Evolutionary conservation across 2,888 invertebrate genomes (phyloP), one percentile per base, ranked within the genome.

Genomic region (Masnerella sp.): DNA sequence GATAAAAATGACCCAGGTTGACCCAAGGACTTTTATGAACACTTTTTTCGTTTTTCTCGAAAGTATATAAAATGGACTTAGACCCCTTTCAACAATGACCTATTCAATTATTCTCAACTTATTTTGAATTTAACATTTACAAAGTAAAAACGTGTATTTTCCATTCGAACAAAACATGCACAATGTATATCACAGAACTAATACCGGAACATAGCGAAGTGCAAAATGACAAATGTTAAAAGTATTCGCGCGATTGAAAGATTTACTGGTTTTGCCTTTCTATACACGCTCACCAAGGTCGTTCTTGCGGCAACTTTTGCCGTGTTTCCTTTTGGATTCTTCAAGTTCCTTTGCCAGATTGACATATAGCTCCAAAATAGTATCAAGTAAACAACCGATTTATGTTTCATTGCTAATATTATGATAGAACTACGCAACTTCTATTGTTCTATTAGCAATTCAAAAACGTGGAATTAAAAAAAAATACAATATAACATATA

Each of bases 301-400:
- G 75, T 69, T 68, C 67, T 64, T 64, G 51, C 64, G 62, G 38
- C 51, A 64, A 78, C 65, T 77, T 78, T 64, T 58, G 59, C 34
- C 75, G 72, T 76, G 72, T 75, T 69, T 15, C 64, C 64, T 32
- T 61, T 25, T 42, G 68, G 65, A 61, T 73, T 69, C 59, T 42
- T 28, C 28, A n/a, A n/a, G 28, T n/a, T 1, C 8, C 7, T 7
- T 28, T 81, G 81, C 80, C 79, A 82, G 80, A 86, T 85, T 85
- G 85, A 87, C 84, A 84, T 85, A 87, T 85, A 81, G 83, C 81
- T 78, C 75, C 83, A 82, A 85, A 82, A 83, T 81, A 81, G 59
- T 76, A 75, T 76, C 74, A 77, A 79, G 85, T 86, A 87, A 87
- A 87, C 86, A 87, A 86, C 79, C 82, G 79, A 81, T 83, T 82